Evolutionary conservation across 2,888 invertebrate species (phyloP).

Genomic region (Furcula furcula): DNA sequence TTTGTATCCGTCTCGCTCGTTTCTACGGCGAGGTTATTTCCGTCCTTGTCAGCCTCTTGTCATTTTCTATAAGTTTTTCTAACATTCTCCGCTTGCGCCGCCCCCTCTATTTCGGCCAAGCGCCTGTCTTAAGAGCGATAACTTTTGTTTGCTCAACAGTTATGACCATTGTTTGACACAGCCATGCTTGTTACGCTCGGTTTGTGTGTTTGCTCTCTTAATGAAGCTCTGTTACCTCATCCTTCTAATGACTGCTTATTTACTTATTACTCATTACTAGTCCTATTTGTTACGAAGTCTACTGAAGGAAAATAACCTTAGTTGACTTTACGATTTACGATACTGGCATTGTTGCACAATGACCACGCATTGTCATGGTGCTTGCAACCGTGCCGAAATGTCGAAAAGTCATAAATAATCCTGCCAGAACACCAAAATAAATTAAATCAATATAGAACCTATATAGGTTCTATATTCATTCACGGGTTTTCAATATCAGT

Average conservation of each 20-base stretch:
- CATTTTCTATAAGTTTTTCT: slow-evolving; percentile 82
- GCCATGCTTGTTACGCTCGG: slow-evolving; percentile 70
- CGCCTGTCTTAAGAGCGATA: slow-evolving; percentile 64
- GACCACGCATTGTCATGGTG: no score
- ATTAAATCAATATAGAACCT: no score
- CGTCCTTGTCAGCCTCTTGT: slow-evolving; percentile 75
- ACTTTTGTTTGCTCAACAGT: slow-evolving; percentile 75
- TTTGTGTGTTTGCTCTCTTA: slow-evolving; percentile 67
- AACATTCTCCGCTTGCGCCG: slow-evolving; percentile 71
- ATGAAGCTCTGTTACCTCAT: slow-evolving; percentile 64
- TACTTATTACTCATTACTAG: slow-evolving; percentile 22
- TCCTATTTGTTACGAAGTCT: background rate
- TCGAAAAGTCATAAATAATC: no score
- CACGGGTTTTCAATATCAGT: no score
- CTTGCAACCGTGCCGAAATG: no score
- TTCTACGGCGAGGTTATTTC: slow-evolving; percentile 59
- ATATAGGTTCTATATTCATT: no score
- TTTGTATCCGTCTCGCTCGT: slow-evolving; percentile 72
- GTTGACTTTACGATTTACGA: no score
- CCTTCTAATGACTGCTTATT: slow-evolving; percentile 45
- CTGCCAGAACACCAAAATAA: no score
- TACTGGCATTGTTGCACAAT: no score
- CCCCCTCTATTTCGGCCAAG: slow-evolving; percentile 73
- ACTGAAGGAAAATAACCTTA: no score
- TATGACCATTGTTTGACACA: slow-evolving; percentile 74